Evolutionary conservation across 1,140 invertebrate genomes (phyloP), one percentile per base, ranked within the genome.

Genomic region (Drosophila teissieri): DNA sequence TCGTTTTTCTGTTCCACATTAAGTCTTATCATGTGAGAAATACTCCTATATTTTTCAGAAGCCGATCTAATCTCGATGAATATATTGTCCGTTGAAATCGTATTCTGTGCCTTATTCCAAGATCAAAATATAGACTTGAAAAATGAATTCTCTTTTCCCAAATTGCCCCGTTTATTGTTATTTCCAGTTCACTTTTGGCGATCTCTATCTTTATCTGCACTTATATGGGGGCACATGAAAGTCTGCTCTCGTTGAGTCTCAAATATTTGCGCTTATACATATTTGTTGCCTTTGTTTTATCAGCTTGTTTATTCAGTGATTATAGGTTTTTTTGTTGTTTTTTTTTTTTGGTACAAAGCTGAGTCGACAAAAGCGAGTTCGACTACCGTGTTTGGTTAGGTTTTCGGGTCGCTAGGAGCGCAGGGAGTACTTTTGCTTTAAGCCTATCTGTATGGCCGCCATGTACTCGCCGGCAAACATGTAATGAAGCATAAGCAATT

Each of bases 401-500:
- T 53, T 78, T 67, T 62, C 45, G 42, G 37, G 27, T 56, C 55
- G 52, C 64, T 46, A 49, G 52, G 44, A 60, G 62, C 46, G 17
- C 10, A 22, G 5, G 4, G 40, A 31, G 61, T 42, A 17, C 40
- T 45, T 11, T 19, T 15, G 51, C 58, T 72, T 63, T 48, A 80
- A 76, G 78, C 72, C 78, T 76, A 77, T 77, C 73, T 67, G 55
- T 51, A 69, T 55, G 60, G 37, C 55, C 62, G 42, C 49, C 58
- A 63, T 68, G 54, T 53, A 58, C 68, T 54, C 40, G n/a, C 37
- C 37, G 42, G 73, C 83, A 89, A 88, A 89, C 84, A 88, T 88
- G 84, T 89, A 88, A 88, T 88, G 84, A 88, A 89, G 84, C 84
- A 89, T 88, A 89, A 89, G 73, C 84, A 88, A 88, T 88, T 89